These are phyloP conservation scores for Catostylus mosaicus DNA, from an alignment of 30 jellyfish, hydroid and myxozoan genomes.

Conservation along the genomic window DNA sequence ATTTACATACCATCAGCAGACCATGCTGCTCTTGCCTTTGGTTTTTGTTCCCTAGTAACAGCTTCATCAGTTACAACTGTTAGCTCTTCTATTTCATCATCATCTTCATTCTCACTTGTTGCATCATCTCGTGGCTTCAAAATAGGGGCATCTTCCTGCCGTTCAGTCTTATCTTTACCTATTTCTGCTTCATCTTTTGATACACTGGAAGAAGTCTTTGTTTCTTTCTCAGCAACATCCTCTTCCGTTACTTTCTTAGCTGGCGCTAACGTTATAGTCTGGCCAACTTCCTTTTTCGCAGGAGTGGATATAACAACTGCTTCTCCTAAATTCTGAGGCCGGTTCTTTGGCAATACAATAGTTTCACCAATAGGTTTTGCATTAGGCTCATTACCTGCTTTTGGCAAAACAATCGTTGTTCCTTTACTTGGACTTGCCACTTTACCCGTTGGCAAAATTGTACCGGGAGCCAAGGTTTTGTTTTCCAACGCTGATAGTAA, in stretches of 20 bases:
- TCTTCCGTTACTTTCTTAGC: background rate
- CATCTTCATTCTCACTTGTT: slow-evolving; percentile 36
- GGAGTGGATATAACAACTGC: slow-evolving; percentile 14
- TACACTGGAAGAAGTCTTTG: background rate
- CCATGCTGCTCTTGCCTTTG: slow-evolving; percentile 76
- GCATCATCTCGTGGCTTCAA: background rate
- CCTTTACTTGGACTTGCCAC: slow-evolving; percentile 33
- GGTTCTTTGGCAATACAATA: slow-evolving; percentile 64
- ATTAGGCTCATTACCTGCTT: slow-evolving; percentile 7
- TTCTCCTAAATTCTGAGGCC: slow-evolving; percentile 23
- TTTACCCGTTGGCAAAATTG: slow-evolving; percentile 28
- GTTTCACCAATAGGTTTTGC: slow-evolving; percentile 63
- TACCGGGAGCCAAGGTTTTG: slow-evolving; percentile 67
- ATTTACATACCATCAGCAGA: slow-evolving; percentile 47
- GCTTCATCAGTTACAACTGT: slow-evolving; percentile 34
- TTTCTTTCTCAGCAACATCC: slow-evolving; percentile 1
- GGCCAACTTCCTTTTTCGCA: slow-evolving; percentile 20
- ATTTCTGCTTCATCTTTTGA: background rate
- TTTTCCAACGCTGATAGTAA: slow-evolving; percentile 71
- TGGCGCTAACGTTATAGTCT: slow-evolving; percentile 26
- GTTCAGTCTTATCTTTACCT: background rate
- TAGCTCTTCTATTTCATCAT: slow-evolving; percentile 62
- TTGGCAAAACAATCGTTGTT: slow-evolving; percentile 8
- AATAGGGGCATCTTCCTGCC: background rate
- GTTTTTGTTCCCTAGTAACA: slow-evolving; percentile 25